Conservation (phyloP, 2,888 invertebrate genomes). For the Trisateles emortualis region DNA sequence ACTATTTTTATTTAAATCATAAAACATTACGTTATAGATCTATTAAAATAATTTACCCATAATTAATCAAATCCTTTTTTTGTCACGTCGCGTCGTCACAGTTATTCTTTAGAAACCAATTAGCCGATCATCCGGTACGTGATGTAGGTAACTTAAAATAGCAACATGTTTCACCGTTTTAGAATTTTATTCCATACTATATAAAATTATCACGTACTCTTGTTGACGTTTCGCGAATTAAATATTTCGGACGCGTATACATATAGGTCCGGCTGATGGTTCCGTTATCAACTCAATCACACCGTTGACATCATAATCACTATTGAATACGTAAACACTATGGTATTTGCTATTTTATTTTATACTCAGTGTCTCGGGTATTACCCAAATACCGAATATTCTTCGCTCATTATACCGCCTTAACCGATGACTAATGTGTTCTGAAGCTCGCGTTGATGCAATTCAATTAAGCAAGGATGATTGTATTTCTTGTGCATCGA, state of each 20-base stretch:
- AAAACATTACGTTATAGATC: slow-evolving; percentile 10
- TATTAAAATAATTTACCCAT: slow-evolving; percentile 13
- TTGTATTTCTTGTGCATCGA: slow-evolving; percentile 54
- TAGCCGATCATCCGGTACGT: slow-evolving; percentile 55
- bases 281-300: slow-evolving; percentile 58
- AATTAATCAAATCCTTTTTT: slow-evolving; percentile 22
- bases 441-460: slow-evolving; percentile 50
- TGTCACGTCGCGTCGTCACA: slow-evolving; percentile 6
- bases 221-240: slow-evolving; percentile 46
- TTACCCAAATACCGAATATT: slow-evolving; percentile 51
- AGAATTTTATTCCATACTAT: slow-evolving; percentile 49
- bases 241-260: slow-evolving; percentile 57
- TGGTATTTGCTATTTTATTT: slow-evolving; percentile 33
- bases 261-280: slow-evolving; percentile 54
- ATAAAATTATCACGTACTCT: slow-evolving; percentile 61
- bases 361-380: slow-evolving; percentile 41
- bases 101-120: slow-evolving; percentile 49
- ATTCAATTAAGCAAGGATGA: slow-evolving; percentile 61
- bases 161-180: slow-evolving; percentile 43
- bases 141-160: slow-evolving; percentile 57
- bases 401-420: slow-evolving; percentile 41
- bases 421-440: slow-evolving; percentile 53
- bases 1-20: background rate
- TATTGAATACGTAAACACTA: slow-evolving; percentile 34
- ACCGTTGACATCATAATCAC: slow-evolving; percentile 37